phyloP scores from a whole-genome alignment of 2,888 invertebrate species.

The Tetragonula carbonaria region DNA sequence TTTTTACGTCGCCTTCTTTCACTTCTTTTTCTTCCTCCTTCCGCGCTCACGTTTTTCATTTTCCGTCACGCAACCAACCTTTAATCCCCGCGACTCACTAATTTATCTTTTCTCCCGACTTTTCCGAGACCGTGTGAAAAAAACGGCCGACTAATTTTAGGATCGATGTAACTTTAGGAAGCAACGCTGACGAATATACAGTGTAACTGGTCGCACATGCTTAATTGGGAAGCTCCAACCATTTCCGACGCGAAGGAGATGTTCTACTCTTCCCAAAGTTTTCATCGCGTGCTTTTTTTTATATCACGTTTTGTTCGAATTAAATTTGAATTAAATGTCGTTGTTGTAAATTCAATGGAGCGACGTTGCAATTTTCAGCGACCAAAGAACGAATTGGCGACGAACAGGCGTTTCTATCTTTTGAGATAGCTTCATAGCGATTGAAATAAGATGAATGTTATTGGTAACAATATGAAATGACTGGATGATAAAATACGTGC shows the following conservation, averaged over 20 bases:
- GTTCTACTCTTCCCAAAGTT: neutral
- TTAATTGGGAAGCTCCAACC: constrained; percentile 27
- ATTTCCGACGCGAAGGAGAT: neutral
- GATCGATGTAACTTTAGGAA: constrained; percentile 1
- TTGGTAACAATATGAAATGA: no score
- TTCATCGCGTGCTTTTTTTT: neutral
- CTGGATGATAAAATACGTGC: no score
- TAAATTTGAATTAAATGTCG: neutral
- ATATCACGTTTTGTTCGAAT: neutral
- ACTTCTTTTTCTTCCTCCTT: no score
- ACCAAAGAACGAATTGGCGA: no score
- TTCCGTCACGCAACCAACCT: constrained; percentile 7
- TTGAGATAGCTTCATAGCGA: no score
- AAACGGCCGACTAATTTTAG: constrained; percentile 21
- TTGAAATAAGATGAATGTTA: no score
- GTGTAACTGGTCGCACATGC: constrained; percentile 43
- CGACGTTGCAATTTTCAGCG: no score
- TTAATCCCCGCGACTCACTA: neutral
- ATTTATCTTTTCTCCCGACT: constrained; percentile 14
- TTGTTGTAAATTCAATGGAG: no score
- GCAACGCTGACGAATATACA: neutral
- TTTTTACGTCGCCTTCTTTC: neutral
- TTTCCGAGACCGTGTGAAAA: constrained; percentile 1
- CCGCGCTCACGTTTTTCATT: neutral
- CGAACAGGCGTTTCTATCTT: no score